Conservation (phyloP, 2,888 invertebrate species). For the Lutraria lutraria region DNA sequence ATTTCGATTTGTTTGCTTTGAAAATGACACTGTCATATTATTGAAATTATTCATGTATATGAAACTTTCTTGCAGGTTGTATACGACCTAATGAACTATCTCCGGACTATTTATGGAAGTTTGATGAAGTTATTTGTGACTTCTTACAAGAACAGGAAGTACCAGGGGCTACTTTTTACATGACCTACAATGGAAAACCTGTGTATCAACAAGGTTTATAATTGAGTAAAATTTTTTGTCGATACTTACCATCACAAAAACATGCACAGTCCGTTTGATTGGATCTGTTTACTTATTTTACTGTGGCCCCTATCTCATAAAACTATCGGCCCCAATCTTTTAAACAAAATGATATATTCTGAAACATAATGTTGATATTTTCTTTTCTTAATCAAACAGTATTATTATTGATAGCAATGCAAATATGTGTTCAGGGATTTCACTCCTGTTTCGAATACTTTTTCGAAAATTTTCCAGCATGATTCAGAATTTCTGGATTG, state of each 20-base stretch:
- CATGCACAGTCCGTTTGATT: background rate
- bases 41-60: background rate
- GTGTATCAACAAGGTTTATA: constrained; percentile 80
- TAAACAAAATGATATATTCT: background rate
- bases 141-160: constrained; percentile 81
- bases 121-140: constrained; percentile 77
- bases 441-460: too few relatives aligned
- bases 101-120: constrained; percentile 61
- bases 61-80: constrained; percentile 34
- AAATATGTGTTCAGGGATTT: too few relatives aligned
- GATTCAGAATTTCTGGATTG: too few relatives aligned
- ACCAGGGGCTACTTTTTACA: constrained; percentile 78
- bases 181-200: constrained; percentile 76
- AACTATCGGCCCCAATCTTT: background rate
- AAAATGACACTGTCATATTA: background rate
- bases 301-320: background rate
- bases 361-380: background rate
- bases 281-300: background rate
- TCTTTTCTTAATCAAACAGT: background rate
- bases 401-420: background rate
- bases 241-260: background rate
- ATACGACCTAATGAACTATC: constrained; percentile 71
- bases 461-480: too few relatives aligned
- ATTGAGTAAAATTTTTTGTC: background rate
- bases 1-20: background rate